Percentiles rank a stretch among this genome's conserved stretches.
Conservation (phyloP, 2,113 vertebrate genomes). For the Neopipo cinnamomea region DNA sequence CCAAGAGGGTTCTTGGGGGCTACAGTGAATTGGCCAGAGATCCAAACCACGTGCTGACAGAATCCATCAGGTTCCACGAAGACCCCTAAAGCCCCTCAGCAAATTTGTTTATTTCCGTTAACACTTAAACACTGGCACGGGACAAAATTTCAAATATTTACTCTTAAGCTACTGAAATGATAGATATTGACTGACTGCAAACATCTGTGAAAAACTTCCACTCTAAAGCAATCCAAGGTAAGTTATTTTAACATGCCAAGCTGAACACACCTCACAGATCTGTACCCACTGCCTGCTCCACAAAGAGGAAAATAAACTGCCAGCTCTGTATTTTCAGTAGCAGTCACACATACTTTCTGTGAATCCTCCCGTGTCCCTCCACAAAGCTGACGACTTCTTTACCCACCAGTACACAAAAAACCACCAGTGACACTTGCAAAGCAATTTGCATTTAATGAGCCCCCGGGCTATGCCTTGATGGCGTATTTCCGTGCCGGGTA, state of each 20-base stretch:
- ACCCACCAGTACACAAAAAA: background rate
- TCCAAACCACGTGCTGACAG: background rate
- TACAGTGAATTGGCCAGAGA: fast-evolving
- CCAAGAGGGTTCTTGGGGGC: fast-evolving
- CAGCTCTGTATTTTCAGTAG: background rate
- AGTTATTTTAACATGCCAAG: fast-evolving
- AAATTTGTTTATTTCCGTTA: background rate
- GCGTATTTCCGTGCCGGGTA: constrained; percentile 91
- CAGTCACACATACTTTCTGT: background rate
- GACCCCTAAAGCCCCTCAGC: background rate
- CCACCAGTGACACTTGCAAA: background rate
- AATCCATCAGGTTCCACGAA: background rate
- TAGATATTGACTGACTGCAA: fast-evolving
- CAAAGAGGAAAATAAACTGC: background rate
- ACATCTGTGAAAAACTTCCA: background rate
- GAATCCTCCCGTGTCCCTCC: background rate
- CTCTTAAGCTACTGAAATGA: background rate
- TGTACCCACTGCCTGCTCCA: background rate
- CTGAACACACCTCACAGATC: background rate
- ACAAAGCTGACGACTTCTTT: background rate
- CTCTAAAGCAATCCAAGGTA: background rate
- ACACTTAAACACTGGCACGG: background rate
- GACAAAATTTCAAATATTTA: background rate
- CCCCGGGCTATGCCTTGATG: constrained; percentile 84
- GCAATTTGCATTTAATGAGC: constrained; percentile 44